Conservation (phyloP, 1,140 invertebrate species). For the Delia radicum region DNA sequence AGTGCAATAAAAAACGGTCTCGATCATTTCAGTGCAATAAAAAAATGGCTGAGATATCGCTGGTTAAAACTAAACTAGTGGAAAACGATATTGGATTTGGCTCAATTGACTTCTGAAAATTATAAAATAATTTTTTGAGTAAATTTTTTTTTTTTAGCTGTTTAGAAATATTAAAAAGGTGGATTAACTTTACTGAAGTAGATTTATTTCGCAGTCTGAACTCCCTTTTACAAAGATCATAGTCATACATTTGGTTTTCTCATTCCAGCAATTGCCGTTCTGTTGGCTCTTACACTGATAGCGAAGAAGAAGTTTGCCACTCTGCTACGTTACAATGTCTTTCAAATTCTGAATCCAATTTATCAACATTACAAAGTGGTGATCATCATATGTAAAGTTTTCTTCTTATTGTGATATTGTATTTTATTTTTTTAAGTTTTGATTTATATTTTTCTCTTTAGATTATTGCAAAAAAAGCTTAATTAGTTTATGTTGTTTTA, state of each 20-base stretch:
- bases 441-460: neutral
- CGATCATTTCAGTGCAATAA: too few species aligned
- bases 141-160: neutral
- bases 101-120: too few species aligned
- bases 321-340: conserved; percentile 38
- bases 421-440: conserved; percentile 1
- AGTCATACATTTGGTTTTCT: neutral
- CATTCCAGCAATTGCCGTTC: conserved; percentile 44
- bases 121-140: neutral
- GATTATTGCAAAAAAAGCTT: neutral
- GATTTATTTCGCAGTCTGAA: too few species aligned
- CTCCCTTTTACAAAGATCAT: too few species aligned
- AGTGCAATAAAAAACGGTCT: too few species aligned
- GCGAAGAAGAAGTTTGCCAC: conserved; percentile 43
- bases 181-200: too few species aligned
- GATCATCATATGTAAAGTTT: conserved; percentile 10
- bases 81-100: too few species aligned
- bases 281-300: conserved; percentile 50
- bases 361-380: conserved; percentile 1
- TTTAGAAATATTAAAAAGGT: neutral
- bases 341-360: conserved; percentile 50
- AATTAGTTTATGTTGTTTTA: conserved; percentile 7
- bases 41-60: too few species aligned
- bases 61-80: too few species aligned
- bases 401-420: conserved; percentile 19